phyloP scores from a whole-genome alignment of 2,888 invertebrate genomes.

The Keiferia lycopersicella region DNA sequence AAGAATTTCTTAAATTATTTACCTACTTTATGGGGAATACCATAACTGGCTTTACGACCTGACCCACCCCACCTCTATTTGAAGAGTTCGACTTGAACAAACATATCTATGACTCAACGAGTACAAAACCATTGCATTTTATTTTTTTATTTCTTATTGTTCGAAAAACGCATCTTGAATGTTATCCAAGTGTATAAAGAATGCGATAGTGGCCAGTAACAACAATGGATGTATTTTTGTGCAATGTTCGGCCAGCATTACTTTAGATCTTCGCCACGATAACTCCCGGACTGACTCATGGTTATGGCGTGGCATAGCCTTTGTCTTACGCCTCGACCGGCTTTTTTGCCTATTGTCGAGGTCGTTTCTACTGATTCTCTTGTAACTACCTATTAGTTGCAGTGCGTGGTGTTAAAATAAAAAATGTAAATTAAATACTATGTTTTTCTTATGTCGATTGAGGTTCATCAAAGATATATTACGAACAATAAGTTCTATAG shows the following conservation, averaged over 20 bases:
- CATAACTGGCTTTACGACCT: constrained; percentile 9
- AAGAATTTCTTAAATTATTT: neutral
- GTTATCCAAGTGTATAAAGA: constrained; percentile 34
- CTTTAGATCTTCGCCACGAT: constrained; percentile 26
- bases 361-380: constrained; percentile 5
- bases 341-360: constrained; percentile 16
- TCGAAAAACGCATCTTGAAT: constrained; percentile 33
- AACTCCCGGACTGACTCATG: constrained; percentile 22
- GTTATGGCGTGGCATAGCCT: neutral
- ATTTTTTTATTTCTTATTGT: constrained; percentile 32
- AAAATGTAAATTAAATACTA: too few species aligned
- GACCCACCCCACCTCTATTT: constrained; percentile 18
- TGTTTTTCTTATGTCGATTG: too few species aligned
- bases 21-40: neutral
- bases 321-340: constrained; percentile 12
- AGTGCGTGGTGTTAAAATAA: too few species aligned
- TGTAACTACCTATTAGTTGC: neutral
- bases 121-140: constrained; percentile 22
- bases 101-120: constrained; percentile 28
- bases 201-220: constrained; percentile 32
- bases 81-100: constrained; percentile 21
- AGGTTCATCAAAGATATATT: too few species aligned
- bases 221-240: constrained; percentile 34
- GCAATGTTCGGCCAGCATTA: constrained; percentile 28
- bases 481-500: too few species aligned